phyloP scores from a whole-genome alignment of 2,888 invertebrate genomes.

The Tipula lateralis region DNA sequence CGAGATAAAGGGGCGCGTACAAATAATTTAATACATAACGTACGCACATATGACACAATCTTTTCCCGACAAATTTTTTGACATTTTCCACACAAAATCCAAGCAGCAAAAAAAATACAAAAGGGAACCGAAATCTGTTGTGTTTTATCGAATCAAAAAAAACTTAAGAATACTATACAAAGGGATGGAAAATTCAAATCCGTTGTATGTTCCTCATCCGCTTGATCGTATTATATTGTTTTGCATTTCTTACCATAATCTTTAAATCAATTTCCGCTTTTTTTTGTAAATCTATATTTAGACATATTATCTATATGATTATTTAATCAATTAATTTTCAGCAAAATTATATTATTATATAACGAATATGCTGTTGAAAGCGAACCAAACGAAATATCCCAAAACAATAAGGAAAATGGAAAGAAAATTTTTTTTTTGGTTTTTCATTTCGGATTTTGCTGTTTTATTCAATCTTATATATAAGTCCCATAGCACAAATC shows the following conservation, averaged over 20 bases:
- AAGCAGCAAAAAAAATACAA: not conserved
- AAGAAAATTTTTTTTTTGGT: not conserved
- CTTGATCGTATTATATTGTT: not conserved
- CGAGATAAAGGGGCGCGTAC: not conserved
- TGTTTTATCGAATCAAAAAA: not conserved
- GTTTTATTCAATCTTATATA: not conserved
- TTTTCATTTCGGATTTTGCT: not conserved
- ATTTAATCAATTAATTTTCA: conserved; percentile 19
- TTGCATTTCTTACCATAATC: not conserved
- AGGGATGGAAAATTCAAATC: conserved; percentile 24
- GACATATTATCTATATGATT: too few species aligned
- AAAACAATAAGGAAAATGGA: not conserved
- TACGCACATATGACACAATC: not conserved
- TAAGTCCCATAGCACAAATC: not conserved
- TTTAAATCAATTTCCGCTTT: not conserved
- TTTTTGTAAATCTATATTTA: not conserved
- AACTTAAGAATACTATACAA: not conserved
- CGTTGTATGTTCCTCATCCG: conserved; percentile 6
- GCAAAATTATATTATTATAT: not conserved
- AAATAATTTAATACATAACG: not conserved
- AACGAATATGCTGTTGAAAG: not conserved
- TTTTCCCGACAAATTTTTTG: not conserved
- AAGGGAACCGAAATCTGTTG: not conserved
- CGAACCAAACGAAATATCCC: not conserved
- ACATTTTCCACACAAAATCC: not conserved